Conservation (phyloP, 1,140 invertebrate species). For the Achatina immaculata region DNA sequence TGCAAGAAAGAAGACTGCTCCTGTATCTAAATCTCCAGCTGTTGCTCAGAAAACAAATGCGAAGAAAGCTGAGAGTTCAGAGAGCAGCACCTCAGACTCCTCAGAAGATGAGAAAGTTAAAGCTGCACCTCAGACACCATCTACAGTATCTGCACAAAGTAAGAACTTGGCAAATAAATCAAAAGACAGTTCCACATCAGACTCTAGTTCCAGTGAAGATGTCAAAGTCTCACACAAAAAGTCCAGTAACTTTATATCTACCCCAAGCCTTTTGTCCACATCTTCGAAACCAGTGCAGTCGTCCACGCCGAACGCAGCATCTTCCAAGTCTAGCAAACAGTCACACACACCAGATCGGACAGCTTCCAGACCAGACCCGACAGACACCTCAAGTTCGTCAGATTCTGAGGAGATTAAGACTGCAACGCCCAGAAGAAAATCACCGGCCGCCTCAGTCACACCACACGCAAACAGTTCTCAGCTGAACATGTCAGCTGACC, state of each 20-base stretch:
- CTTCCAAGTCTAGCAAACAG: conserved; percentile 6
- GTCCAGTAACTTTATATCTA: not conserved
- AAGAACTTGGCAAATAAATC: not conserved
- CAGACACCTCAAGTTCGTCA: not conserved
- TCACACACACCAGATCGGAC: not conserved
- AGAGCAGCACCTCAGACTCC: conserved; percentile 31
- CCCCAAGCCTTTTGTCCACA: not conserved
- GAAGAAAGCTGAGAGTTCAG: conserved; percentile 14
- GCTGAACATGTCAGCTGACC: not conserved
- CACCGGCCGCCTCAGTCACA: not conserved
- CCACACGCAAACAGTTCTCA: not conserved
- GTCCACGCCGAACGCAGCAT: not conserved
- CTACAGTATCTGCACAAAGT: not conserved
- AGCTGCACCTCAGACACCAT: conserved; percentile 39
- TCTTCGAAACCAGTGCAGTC: not conserved
- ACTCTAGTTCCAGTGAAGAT: conserved; percentile 40
- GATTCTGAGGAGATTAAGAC: not conserved
- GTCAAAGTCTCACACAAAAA: conserved; percentile 35
- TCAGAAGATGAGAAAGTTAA: conserved; percentile 15
- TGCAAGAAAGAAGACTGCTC: conserved; percentile 25
- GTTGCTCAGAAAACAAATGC: not conserved
- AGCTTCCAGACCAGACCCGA: not conserved
- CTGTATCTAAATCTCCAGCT: conserved; percentile 30
- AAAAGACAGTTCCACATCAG: conserved; percentile 35
- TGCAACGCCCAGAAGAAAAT: not conserved